phyloP scores from a whole-genome alignment of 1,140 invertebrate genomes.

The Whitmania pigra region DNA sequence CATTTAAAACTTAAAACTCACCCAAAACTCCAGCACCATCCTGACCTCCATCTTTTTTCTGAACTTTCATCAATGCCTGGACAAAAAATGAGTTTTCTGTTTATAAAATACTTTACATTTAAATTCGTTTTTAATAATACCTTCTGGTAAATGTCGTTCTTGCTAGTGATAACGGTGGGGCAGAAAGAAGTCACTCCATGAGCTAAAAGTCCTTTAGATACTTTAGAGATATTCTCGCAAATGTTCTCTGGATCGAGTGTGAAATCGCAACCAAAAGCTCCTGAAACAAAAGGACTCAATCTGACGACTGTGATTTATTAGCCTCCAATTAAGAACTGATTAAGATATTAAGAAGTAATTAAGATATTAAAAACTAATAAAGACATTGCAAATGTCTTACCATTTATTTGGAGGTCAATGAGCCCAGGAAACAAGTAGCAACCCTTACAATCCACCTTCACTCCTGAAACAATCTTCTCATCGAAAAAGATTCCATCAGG shows the following conservation, averaged over 20 bases:
- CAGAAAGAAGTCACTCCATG: conserved; percentile 91
- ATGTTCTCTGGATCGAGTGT: conserved; percentile 54
- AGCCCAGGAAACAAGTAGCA: conserved; percentile 76
- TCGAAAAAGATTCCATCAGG: conserved; percentile 83
- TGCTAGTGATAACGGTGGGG: conserved; percentile 86
- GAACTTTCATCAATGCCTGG: background rate
- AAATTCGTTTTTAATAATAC: conserved; percentile 37
- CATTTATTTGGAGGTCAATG: conserved; percentile 94
- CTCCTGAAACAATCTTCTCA: conserved; percentile 61
- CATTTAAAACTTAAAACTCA: background rate
- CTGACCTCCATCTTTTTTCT: conserved; percentile 1
- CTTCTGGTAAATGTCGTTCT: conserved; percentile 60
- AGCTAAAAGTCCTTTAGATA: conserved; percentile 64
- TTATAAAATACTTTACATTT: background rate
- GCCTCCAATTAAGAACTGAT: too few species aligned
- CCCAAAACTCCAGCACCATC: conserved; percentile 5
- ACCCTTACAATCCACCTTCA: conserved; percentile 60
- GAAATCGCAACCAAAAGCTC: conserved; percentile 91
- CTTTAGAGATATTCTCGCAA: conserved; percentile 60
- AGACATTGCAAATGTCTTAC: conserved; percentile 36
- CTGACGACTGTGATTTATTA: too few species aligned
- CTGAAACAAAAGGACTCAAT: conserved; percentile 44
- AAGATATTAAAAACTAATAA: too few species aligned
- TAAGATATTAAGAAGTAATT: too few species aligned
- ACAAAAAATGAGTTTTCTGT: background rate